These are phyloP conservation scores for Psephotus haematonotus DNA, from an alignment of 2,113 vertebrate species.

Conservation along the genomic window DNA sequence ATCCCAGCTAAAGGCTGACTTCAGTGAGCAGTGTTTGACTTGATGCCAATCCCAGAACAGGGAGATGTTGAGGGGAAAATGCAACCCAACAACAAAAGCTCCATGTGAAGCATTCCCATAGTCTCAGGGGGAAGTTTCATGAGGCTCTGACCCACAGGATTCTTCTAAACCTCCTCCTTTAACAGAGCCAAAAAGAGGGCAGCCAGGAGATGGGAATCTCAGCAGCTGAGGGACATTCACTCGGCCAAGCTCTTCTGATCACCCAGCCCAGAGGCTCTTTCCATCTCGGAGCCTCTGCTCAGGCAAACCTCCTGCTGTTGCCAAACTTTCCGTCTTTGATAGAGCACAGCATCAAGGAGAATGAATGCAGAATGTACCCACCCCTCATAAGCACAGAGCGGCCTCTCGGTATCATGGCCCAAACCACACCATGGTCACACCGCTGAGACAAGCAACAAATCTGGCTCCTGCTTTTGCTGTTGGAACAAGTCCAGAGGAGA, in stretches of 20 bases:
- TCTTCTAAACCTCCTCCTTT: not conserved
- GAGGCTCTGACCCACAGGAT: not conserved
- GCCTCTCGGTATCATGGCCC: rapidly evolving
- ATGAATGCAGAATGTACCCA: not conserved
- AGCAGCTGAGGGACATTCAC: not conserved
- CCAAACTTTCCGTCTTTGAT: not conserved
- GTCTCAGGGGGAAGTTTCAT: not conserved
- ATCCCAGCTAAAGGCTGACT: not conserved
- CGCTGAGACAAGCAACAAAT: not conserved
- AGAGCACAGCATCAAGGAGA: not conserved
- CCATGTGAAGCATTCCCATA: not conserved
- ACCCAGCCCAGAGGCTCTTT: not conserved
- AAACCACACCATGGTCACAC: not conserved
- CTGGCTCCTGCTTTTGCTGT: not conserved
- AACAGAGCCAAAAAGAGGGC: not conserved
- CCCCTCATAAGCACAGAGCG: not conserved
- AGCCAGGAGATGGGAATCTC: not conserved
- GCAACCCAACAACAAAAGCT: not conserved
- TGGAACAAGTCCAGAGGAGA: not conserved
- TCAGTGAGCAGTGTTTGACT: not conserved
- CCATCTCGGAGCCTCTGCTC: not conserved
- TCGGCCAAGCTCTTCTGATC: not conserved
- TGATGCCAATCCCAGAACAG: not conserved
- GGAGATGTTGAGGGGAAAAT: not conserved
- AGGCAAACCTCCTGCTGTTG: not conserved